Evolutionary conservation across 2,113 vertebrate species (phyloP).

Genomic region (Menidia beryllina): DNA sequence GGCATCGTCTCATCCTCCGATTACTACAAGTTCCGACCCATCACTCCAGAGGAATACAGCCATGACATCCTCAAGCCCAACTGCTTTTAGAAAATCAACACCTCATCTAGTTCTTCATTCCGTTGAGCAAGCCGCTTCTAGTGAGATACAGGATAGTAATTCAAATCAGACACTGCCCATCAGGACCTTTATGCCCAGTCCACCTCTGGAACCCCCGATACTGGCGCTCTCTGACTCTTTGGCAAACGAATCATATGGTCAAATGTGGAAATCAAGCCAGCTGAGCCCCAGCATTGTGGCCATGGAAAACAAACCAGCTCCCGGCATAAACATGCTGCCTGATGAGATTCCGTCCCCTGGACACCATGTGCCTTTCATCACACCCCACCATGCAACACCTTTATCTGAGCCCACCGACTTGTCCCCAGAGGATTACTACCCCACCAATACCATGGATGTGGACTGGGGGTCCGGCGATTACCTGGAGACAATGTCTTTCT

Average conservation of each 20-base stretch:
- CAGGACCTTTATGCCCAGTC: slow-evolving; percentile 25
- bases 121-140: slow-evolving; percentile 21
- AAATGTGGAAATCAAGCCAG: slow-evolving; percentile 25
- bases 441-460: slow-evolving; percentile 78
- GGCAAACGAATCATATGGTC: slow-evolving; percentile 26
- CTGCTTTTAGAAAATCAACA: slow-evolving; percentile 28
- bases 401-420: slow-evolving; percentile 78
- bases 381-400: slow-evolving; percentile 69
- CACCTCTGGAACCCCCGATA: slow-evolving; percentile 38
- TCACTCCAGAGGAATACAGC: slow-evolving; percentile 45
- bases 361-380: slow-evolving; percentile 75
- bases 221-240: slow-evolving; percentile 23
- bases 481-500: slow-evolving; percentile 83
- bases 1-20: slow-evolving; percentile 24
- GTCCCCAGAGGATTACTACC: slow-evolving; percentile 75
- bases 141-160: slow-evolving; percentile 2
- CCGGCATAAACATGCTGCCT: slow-evolving; percentile 29
- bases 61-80: slow-evolving; percentile 21
- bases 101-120: slow-evolving; percentile 22
- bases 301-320: slow-evolving; percentile 39
- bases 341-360: slow-evolving; percentile 67
- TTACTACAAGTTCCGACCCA: slow-evolving; percentile 19
- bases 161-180: slow-evolving; percentile 23
- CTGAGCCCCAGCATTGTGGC: slow-evolving; percentile 49
- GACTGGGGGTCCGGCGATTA: slow-evolving; percentile 90